These are phyloP conservation scores for Odontocolon sp. DNA, from an alignment of 2,888 invertebrate species.

Conservation along the genomic window DNA sequence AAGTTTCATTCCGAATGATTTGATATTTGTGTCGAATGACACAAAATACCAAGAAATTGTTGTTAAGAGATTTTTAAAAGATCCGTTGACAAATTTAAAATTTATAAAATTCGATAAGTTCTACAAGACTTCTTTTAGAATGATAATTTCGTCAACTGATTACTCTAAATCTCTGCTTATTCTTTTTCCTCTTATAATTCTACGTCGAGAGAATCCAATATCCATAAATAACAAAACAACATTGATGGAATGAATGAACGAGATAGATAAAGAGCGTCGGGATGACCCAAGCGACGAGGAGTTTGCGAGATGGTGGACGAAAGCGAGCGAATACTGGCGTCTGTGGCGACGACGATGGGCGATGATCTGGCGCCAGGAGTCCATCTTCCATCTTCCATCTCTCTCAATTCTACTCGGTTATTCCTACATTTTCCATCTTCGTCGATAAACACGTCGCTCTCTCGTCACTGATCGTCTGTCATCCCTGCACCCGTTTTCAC, in stretches of 20 bases:
- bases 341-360: conserved; percentile 69
- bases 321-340: conserved; percentile 64
- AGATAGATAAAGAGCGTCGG: conserved; percentile 11
- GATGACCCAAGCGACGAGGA: conserved; percentile 28
- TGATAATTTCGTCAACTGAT: too few relatives aligned
- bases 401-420: conserved; percentile 42
- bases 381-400: conserved; percentile 40
- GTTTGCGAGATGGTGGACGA: conserved; percentile 12
- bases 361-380: conserved; percentile 71
- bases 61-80: too few relatives aligned
- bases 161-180: too few relatives aligned
- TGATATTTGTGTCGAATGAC: too few relatives aligned
- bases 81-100: too few relatives aligned
- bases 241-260: background rate
- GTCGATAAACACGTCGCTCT: conserved; percentile 44
- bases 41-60: too few relatives aligned
- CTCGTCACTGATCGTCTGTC: conserved; percentile 65
- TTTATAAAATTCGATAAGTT: too few relatives aligned
- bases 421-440: conserved; percentile 35
- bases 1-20: too few relatives aligned
- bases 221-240: background rate
- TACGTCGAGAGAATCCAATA: too few relatives aligned
- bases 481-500: conserved; percentile 39
- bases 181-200: too few relatives aligned
- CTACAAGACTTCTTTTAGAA: too few relatives aligned